Evolutionary conservation across 2,888 invertebrate species (phyloP).

Genomic region (Nemoura dubitans): DNA sequence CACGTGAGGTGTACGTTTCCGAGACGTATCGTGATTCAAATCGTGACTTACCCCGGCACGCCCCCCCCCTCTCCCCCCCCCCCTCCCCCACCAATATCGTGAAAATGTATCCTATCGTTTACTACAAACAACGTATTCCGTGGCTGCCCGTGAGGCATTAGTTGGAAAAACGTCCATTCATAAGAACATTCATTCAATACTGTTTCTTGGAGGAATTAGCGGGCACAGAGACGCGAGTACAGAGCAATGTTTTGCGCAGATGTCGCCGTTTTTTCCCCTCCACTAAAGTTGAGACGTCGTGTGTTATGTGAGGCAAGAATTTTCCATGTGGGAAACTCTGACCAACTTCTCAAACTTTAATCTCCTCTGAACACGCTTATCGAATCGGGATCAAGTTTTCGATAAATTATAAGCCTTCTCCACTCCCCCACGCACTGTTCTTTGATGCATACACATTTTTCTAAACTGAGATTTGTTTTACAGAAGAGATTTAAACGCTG

Average conservation of each 20-base stretch:
- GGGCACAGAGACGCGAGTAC: not conserved
- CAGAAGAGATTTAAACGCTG: not conserved
- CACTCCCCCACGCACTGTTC: not conserved
- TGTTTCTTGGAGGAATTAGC: not conserved
- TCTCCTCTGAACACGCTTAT: not conserved
- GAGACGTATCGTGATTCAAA: not conserved
- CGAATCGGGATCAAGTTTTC: not conserved
- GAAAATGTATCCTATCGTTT: constrained; percentile 19
- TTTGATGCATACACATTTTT: not conserved
- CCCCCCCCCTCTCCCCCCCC: constrained; percentile 12
- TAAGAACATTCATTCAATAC: constrained; percentile 26
- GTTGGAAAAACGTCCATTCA: constrained; percentile 24
- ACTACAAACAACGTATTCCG: constrained; percentile 23
- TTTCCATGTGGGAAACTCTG: not conserved
- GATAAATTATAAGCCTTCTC: not conserved
- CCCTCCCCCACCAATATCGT: not conserved
- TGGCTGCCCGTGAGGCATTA: not conserved
- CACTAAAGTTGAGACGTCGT: not conserved
- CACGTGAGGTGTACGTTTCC: not conserved
- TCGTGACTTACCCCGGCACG: constrained; percentile 29
- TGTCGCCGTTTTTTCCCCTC: not conserved
- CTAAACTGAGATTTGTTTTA: not conserved
- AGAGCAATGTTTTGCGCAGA: not conserved
- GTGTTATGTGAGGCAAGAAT: not conserved
- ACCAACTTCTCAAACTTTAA: not conserved